phyloP scores from a whole-genome alignment of 2,797 vertebrate species.

The Ptychadena robeensis region DNA sequence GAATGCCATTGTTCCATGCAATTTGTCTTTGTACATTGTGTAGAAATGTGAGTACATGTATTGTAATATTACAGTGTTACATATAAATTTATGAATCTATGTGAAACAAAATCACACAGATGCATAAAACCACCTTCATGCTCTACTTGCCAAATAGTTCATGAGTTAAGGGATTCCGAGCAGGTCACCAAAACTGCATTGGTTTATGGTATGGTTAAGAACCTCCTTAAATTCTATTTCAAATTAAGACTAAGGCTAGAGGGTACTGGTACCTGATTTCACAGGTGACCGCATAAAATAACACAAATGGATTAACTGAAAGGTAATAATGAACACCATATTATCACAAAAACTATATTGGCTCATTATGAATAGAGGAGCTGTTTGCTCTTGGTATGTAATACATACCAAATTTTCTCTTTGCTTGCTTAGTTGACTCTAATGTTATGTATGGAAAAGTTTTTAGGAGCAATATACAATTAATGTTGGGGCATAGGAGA shows the following conservation, averaged over 20 bases:
- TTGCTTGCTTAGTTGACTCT: background rate
- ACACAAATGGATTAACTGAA: background rate
- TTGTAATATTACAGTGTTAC: constrained; percentile 33
- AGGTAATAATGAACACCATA: background rate
- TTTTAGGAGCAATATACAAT: background rate
- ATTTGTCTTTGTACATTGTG: constrained; percentile 3
- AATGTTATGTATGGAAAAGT: background rate
- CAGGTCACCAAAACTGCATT: background rate
- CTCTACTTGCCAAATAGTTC: constrained; percentile 2
- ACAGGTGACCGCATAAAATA: background rate
- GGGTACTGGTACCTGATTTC: background rate
- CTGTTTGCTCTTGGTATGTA: background rate
- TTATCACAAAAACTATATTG: background rate
- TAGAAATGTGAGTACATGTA: constrained; percentile 16
- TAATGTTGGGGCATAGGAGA: background rate
- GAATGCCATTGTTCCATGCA: background rate
- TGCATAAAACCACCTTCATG: background rate
- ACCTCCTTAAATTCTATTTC: background rate
- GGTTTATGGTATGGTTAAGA: background rate
- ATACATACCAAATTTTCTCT: background rate
- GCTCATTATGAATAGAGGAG: background rate
- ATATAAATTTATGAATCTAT: constrained; percentile 29
- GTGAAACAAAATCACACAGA: background rate
- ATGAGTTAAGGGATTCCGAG: background rate
- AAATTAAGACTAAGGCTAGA: background rate